Evolutionary conservation across 2,797 vertebrate genomes (phyloP), one percentile per base, ranked within the genome.

Genomic region (Brachyrhaphis roseni): DNA sequence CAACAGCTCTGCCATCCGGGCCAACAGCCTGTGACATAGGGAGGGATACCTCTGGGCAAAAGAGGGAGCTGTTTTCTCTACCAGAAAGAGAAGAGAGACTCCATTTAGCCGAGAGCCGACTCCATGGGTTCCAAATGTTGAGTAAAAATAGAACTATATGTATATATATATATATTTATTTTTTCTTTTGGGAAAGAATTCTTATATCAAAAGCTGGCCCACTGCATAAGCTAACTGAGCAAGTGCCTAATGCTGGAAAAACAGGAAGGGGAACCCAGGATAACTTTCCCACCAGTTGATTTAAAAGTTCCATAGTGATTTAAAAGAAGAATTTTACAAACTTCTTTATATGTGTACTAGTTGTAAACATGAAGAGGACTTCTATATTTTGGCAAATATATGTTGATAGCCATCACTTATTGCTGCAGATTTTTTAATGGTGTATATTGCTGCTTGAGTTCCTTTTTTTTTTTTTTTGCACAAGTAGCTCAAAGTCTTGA

Each of bases 1-100:
- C 90, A 91, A 83, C 83, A 91, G 85, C 86, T 86, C 72, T 68
- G 76, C 79, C 88, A 86, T 80, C 86, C 75, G 78, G 78, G 75
- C 85, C 76, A 79, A 83, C 83, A 84, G 89, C 57, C 82, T 75
- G 84, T 84, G 51, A 78, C 77, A 81, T 26, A 76, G 59, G 57
- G 71, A 46, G 64, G 78, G 85, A 59, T 31, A 66, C 79, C 81
- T 84, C 75, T 39, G 78, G 85, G 84, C 73, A 82, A 8, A 72
- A 72, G 43, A 79, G 46, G 73, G 76, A 76, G 83, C 85, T 82
- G 80, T 75, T 72, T 75, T 72, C 49, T 57, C 75, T 81, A 78
- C 72, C 72, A 80, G 64, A 78, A 49, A 82, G 28, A 28, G 2
- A 34, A 62, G 68, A 76, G 18, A 78, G 20, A 41, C 28, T 81